Conservation (phyloP, 2,888 invertebrate genomes). For the Dynastes grantii region DNA sequence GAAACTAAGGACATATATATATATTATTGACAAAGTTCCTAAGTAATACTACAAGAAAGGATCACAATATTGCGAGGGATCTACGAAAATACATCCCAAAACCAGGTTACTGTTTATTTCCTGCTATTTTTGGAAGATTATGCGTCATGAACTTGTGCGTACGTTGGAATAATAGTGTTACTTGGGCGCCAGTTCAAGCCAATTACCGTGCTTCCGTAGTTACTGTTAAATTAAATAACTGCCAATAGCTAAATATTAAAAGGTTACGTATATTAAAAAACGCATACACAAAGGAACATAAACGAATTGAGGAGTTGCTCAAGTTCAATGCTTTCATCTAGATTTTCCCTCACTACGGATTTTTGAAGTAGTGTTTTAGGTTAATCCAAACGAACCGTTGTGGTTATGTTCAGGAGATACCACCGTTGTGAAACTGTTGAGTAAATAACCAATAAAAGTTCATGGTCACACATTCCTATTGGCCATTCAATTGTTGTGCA, state of each 20-base stretch:
- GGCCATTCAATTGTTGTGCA: too few species aligned
- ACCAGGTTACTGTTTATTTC: slow-evolving; percentile 27
- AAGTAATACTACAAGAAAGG: neutral
- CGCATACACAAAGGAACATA: slow-evolving; percentile 8
- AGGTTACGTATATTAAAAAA: neutral
- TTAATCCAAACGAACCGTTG: too few species aligned
- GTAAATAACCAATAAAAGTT: too few species aligned
- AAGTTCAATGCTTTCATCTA: neutral
- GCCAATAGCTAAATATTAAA: slow-evolving; percentile 42
- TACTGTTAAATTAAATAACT: slow-evolving; percentile 53
- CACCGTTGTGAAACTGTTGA: too few species aligned
- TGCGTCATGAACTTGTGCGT: slow-evolving; percentile 55
- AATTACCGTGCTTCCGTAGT: slow-evolving; percentile 65
- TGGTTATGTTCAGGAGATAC: too few species aligned
- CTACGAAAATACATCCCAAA: slow-evolving; percentile 14
- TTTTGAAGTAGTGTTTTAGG: too few species aligned
- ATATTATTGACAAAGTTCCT: slow-evolving; percentile 14
- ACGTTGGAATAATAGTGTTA: slow-evolving; percentile 63
- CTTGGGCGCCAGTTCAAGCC: slow-evolving; percentile 65
- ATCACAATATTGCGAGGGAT: neutral
- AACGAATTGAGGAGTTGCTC: neutral
- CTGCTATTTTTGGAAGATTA: slow-evolving; percentile 48
- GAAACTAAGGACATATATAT: neutral
- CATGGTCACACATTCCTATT: too few species aligned
- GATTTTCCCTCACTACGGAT: too few species aligned